Evolutionary conservation across 2,888 invertebrate species (phyloP).

Genomic region (Cheilosia scutellata): DNA sequence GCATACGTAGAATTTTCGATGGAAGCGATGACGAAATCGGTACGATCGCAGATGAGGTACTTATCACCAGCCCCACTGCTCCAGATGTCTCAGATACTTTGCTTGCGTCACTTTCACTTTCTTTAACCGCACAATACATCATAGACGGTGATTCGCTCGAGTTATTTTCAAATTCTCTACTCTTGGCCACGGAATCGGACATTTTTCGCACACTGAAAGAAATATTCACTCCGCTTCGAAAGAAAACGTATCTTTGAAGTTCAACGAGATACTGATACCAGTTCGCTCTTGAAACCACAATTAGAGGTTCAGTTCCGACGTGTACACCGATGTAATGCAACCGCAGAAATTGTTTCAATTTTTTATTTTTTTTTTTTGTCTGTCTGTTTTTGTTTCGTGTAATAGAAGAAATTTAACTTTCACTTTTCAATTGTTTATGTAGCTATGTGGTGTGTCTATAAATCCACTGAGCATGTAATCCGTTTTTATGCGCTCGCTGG

Average conservation of each 20-base stretch:
- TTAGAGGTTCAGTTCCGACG: slow-evolving; percentile 50
- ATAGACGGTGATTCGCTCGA: slow-evolving; percentile 45
- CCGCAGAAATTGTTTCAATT: slow-evolving; percentile 15
- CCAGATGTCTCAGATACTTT: slow-evolving; percentile 36
- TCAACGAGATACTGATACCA: slow-evolving; percentile 65
- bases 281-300: slow-evolving; percentile 73
- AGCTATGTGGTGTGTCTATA: slow-evolving; percentile 12
- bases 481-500: slow-evolving; percentile 50
- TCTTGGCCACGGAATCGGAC: slow-evolving; percentile 62
- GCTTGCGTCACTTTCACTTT: slow-evolving; percentile 69
- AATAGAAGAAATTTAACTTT: slow-evolving; percentile 75
- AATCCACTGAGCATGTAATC: slow-evolving; percentile 55
- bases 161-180: slow-evolving; percentile 65
- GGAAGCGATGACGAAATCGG: slow-evolving; percentile 82
- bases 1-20: slow-evolving; percentile 81
- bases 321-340: slow-evolving; percentile 55
- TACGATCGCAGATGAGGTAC: slow-evolving; percentile 76
- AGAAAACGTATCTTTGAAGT: slow-evolving; percentile 72
- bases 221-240: slow-evolving; percentile 43
- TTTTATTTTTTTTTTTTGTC: slow-evolving; percentile 4
- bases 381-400: slow-evolving; percentile 38
- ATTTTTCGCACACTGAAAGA: slow-evolving; percentile 42
- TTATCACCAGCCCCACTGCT: slow-evolving; percentile 15
- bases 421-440: slow-evolving; percentile 73
- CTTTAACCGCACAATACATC: slow-evolving; percentile 63